Base-by-base conservation (phyloP, 2,797 vertebrate species). In the Kryptopterus vitreolus region DNA sequence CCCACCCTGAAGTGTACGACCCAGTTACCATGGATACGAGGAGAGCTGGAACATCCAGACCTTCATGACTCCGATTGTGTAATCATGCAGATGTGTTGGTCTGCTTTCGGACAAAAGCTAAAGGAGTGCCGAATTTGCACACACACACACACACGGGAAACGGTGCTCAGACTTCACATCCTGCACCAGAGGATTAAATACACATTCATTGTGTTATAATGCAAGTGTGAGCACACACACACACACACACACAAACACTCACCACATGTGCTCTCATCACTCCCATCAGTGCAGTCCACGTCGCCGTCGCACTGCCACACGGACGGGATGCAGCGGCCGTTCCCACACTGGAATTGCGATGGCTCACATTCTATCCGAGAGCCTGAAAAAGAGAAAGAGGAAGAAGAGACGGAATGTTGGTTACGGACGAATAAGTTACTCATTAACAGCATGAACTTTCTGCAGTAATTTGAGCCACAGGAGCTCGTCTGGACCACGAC, bases 241-340 rank as follows among this genome's bases (percentile, higher is more conserved):
- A 74, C 4, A 59, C 13, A 31, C 16, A 16, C 11, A 59, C 26
- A 65, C 16, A 53, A 29, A 3, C 20, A 86, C 96, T 96, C 88
- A 99, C 98, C 96, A 84, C 98, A 99, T 35, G 95, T 90, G 84
- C 80, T 93, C 79, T 99, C 98, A 2, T 99, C 98, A 20, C 96
- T 98, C 77, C 96, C 95, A 1, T 99, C 97, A 0, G 88, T 88
- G 82, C 98, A 99, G 88, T 99, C 97, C 85, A 96, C 92, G 20
- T 99, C 98, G 4, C 97, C 96, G 22, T 99, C 98, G 72, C 98
- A 99, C 81, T 95, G 94, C 98, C 98, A 99, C 29, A 99, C 79
- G 0, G 95, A 92, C 0, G 95, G 95, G 89, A 99, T 97, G 85
- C 98, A 99, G 84, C 96, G 96, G 10, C 97, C 97, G 18, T 98